phyloP scores from a whole-genome alignment of 2,113 vertebrate species.

The Sylvia atricapilla region DNA sequence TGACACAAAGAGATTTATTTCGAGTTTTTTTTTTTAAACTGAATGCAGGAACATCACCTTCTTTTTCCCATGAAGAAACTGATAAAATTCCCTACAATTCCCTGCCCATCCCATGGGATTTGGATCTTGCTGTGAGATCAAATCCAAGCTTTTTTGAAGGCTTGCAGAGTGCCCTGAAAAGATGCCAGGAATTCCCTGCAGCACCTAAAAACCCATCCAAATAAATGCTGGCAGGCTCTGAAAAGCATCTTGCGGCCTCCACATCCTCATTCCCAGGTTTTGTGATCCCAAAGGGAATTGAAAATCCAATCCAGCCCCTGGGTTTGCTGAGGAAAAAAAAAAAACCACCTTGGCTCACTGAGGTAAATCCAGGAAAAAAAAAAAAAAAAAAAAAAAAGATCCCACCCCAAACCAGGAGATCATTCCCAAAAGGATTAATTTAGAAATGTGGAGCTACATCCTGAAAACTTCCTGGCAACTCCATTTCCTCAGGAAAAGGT shows the following conservation, averaged over 20 bases:
- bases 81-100: neutral
- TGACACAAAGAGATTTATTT: neutral
- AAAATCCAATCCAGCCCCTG: neutral
- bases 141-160: neutral
- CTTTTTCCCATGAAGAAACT: neutral
- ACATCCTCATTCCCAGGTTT: neutral
- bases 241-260: neutral
- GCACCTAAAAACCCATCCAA: neutral
- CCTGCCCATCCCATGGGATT: neutral
- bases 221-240: neutral
- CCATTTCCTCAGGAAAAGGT: neutral
- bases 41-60: neutral
- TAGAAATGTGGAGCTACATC: neutral
- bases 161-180: neutral
- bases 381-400: neutral
- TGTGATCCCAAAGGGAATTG: neutral
- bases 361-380: neutral
- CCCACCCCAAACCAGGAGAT: neutral
- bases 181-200: neutral
- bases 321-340: neutral
- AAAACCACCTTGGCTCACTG: neutral
- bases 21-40: neutral
- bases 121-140: neutral
- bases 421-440: neutral
- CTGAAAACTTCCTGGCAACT: rapidly evolving